phyloP scores from a whole-genome alignment of 2,113 vertebrate genomes.

The Ginglymostoma cirratum region DNA sequence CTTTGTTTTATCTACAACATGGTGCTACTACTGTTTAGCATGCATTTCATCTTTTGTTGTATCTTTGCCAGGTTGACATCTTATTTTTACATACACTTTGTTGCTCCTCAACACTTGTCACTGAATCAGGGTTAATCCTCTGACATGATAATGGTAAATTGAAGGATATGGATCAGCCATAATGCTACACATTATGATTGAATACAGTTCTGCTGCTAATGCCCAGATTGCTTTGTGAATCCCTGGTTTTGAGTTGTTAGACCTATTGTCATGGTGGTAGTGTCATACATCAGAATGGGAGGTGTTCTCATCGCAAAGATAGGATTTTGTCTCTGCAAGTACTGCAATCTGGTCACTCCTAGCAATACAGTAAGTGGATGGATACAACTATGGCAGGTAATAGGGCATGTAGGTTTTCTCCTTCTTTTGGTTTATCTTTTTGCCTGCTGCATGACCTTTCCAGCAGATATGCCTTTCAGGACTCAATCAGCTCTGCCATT shows the following conservation, averaged over 20 bases:
- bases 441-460: background rate
- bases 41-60: no score
- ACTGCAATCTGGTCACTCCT: background rate
- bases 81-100: background rate
- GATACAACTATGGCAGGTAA: no score
- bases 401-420: background rate
- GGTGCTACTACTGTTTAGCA: background rate
- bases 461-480: background rate
- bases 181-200: no score
- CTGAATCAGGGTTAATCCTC: background rate
- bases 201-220: no score
- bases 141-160: background rate
- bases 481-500: background rate
- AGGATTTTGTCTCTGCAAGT: background rate
- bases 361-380: background rate
- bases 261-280: background rate
- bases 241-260: background rate
- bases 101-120: no score
- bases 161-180: background rate
- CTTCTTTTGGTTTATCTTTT: background rate
- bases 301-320: background rate
- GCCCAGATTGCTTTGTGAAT: no score
- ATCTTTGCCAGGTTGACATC: background rate
- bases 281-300: background rate
- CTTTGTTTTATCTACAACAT: background rate